phyloP scores from a whole-genome alignment of 1,140 invertebrate genomes.

The Heliconius melpomene region DNA sequence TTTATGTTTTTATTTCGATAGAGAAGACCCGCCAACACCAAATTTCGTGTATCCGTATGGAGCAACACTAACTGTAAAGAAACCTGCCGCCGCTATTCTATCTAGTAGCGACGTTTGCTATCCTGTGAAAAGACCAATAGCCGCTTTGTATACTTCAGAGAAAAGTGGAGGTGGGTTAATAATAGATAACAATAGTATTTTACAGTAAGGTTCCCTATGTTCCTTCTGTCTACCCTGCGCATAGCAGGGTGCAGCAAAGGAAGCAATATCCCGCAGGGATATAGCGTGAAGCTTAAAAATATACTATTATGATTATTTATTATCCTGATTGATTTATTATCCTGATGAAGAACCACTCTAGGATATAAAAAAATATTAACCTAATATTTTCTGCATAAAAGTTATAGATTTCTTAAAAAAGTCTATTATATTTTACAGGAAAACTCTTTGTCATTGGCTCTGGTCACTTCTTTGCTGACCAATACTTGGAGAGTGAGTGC shows the following conservation, averaged over 20 bases:
- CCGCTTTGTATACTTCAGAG: conserved; percentile 89
- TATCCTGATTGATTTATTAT: no score
- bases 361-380: no score
- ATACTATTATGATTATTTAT: no score
- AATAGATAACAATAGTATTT: no score
- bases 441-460: conserved; percentile 91
- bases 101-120: conserved; percentile 96
- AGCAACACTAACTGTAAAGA: conserved; percentile 95
- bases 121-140: conserved; percentile 95
- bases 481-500: conserved; percentile 97
- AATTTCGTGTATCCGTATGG: conserved; percentile 98
- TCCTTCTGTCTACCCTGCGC: no score
- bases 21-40: conserved; percentile 82
- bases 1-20: conserved; percentile 49
- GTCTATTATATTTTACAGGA: conserved; percentile 67
- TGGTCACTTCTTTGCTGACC: conserved; percentile 88
- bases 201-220: no score
- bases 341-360: no score
- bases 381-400: background rate
- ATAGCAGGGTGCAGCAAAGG: no score
- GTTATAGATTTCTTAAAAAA: background rate
- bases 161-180: conserved; percentile 73
- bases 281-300: no score
- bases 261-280: no score
- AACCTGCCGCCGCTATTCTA: conserved; percentile 92